Percentiles rank a stretch among this genome's conserved stretches.
These are phyloP conservation scores for Leptura quadrifasciata DNA, from an alignment of 2,888 invertebrate genomes.

Conservation along the genomic window DNA sequence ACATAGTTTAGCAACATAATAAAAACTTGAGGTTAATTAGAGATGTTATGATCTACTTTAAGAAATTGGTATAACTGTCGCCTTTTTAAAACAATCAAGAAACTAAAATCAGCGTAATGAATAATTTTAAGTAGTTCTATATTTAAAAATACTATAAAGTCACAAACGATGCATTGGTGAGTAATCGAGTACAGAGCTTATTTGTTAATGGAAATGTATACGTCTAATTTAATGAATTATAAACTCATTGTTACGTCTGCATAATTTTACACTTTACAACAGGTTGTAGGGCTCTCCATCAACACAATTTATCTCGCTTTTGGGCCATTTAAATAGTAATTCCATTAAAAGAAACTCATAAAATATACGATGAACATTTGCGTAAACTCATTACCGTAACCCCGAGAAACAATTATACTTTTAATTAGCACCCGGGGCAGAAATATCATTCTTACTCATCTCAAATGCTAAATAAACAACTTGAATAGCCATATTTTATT, in stretches of 20 bases:
- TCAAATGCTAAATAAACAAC: conserved; percentile 12
- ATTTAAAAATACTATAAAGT: no score
- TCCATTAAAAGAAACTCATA: conserved; percentile 33
- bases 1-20: no score
- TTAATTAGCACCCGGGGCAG: conserved; percentile 21
- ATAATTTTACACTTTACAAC: conserved; percentile 28
- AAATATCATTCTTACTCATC: conserved; percentile 20
- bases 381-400: conserved; percentile 14
- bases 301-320: conserved; percentile 17
- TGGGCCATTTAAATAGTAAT: conserved; percentile 25
- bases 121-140: no score
- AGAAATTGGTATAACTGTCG: no score
- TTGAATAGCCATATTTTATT: conserved; percentile 12
- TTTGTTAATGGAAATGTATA: background rate
- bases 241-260: conserved; percentile 13
- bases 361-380: conserved; percentile 20
- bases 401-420: conserved; percentile 34
- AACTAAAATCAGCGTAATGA: no score
- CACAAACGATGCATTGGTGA: no score
- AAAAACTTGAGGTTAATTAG: no score
- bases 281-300: conserved; percentile 4
- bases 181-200: background rate
- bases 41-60: no score
- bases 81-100: no score
- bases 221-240: conserved; percentile 26